Conservation (phyloP, 2,113 vertebrate species). For the Bubo scandiacus region DNA sequence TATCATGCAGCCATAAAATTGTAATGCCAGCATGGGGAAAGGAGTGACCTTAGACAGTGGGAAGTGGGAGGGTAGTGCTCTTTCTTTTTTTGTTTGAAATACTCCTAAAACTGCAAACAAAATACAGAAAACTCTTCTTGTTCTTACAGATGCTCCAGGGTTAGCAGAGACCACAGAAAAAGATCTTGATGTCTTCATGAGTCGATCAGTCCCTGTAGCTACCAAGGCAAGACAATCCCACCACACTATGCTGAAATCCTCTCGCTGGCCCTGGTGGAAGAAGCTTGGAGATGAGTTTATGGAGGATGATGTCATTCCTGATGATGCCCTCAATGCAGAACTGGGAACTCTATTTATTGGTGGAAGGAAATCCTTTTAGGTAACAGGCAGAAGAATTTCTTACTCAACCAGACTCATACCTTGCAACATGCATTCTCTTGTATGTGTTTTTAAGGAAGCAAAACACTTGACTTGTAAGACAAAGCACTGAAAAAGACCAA, state of each 20-base stretch:
- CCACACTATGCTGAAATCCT: slow-evolving; percentile 77
- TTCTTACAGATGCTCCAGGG: slow-evolving; percentile 82
- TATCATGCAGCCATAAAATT: background rate
- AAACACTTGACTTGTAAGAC: background rate
- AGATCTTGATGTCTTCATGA: slow-evolving; percentile 79
- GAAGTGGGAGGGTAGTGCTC: background rate
- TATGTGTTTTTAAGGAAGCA: background rate
- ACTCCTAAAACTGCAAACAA: background rate
- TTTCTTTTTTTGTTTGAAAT: background rate
- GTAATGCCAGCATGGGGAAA: background rate
- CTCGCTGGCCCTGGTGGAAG: slow-evolving; percentile 88
- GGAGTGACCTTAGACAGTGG: background rate
- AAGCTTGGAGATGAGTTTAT: slow-evolving; percentile 80
- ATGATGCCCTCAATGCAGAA: slow-evolving; percentile 75
- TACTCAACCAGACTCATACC: background rate
- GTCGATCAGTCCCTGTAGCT: slow-evolving; percentile 82
- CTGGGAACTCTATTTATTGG: slow-evolving; percentile 81
- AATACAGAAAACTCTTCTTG: background rate
- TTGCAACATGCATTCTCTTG: background rate
- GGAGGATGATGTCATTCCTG: slow-evolving; percentile 63
- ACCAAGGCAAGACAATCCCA: slow-evolving; percentile 84
- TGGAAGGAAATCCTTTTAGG: slow-evolving; percentile 70
- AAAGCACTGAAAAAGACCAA: background rate
- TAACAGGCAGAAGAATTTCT: background rate
- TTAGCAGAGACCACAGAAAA: slow-evolving; percentile 72